Percentiles rank a stretch among this genome's conserved stretches.
Evolutionary conservation across 2,113 vertebrate species (phyloP).

Genomic region (Martes martes): DNA sequence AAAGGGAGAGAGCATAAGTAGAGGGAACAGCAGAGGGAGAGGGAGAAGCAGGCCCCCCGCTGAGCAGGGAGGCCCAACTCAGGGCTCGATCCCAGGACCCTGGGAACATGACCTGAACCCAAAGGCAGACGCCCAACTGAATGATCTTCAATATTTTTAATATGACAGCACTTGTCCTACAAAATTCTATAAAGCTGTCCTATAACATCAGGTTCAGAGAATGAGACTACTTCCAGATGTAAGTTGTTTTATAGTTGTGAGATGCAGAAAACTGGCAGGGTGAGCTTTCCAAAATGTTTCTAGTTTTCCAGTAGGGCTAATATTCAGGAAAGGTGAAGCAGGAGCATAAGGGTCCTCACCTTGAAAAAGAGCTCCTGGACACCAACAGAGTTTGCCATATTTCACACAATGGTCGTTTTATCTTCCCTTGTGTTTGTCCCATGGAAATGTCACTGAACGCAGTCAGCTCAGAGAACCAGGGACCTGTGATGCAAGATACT

Average conservation of each 20-base stretch:
- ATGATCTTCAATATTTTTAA: background rate
- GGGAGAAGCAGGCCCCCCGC: too few relatives aligned
- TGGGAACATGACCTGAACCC: too few relatives aligned
- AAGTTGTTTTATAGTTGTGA: background rate
- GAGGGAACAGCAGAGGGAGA: too few relatives aligned
- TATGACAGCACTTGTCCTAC: background rate
- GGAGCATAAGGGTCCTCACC: background rate
- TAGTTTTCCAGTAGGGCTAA: background rate
- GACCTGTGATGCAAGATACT: accelerated
- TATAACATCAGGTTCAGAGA: background rate
- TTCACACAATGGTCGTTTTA: background rate
- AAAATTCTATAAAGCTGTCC: background rate
- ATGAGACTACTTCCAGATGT: background rate
- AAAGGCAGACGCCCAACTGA: too few relatives aligned
- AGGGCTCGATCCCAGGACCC: too few relatives aligned
- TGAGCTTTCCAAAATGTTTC: background rate
- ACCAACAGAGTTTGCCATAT: background rate
- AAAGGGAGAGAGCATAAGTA: too few relatives aligned
- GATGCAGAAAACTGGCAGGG: background rate
- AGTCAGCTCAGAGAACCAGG: background rate
- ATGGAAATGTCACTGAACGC: background rate
- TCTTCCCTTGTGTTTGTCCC: background rate
- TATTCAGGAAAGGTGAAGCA: background rate
- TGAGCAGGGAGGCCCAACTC: too few relatives aligned
- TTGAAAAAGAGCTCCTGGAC: background rate